Conservation (phyloP, 1,140 invertebrate genomes). For the Drosophila arawakana region DNA sequence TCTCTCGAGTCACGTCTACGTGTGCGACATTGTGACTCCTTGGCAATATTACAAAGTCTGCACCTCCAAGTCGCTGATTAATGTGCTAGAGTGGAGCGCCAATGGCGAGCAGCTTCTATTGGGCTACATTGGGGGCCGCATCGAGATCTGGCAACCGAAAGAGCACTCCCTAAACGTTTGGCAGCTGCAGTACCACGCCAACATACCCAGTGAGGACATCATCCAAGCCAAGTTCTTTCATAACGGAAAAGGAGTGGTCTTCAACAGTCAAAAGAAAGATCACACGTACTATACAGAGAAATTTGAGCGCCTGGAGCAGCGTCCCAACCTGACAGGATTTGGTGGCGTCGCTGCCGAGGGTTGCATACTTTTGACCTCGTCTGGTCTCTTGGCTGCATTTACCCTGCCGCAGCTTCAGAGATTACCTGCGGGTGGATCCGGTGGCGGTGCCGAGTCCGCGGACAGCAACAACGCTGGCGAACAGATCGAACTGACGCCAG, state of each 20-base stretch:
- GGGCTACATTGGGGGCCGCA: conserved; percentile 90
- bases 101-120: conserved; percentile 91
- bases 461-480: conserved; percentile 7
- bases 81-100: conserved; percentile 93
- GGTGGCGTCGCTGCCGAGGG: conserved; percentile 92
- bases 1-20: conserved; percentile 88
- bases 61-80: conserved; percentile 87
- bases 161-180: conserved; percentile 94
- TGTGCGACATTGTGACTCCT: conserved; percentile 93
- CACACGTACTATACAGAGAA: conserved; percentile 92
- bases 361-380: conserved; percentile 92
- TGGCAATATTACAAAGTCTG: conserved; percentile 89
- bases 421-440: conserved; percentile 16
- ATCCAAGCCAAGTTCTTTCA: conserved; percentile 93
- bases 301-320: conserved; percentile 90
- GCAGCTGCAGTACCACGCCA: conserved; percentile 85
- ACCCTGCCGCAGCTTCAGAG: conserved; percentile 85
- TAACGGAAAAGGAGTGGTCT: conserved; percentile 89
- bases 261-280: conserved; percentile 90
- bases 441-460: background rate
- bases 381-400: conserved; percentile 92
- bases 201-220: conserved; percentile 91
- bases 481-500: conserved; percentile 85
- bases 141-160: conserved; percentile 91
- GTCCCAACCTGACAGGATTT: conserved; percentile 93